These are phyloP conservation scores for Lasioglossum figueresi DNA, from an alignment of 2,888 invertebrate genomes.

Conservation along the genomic window DNA sequence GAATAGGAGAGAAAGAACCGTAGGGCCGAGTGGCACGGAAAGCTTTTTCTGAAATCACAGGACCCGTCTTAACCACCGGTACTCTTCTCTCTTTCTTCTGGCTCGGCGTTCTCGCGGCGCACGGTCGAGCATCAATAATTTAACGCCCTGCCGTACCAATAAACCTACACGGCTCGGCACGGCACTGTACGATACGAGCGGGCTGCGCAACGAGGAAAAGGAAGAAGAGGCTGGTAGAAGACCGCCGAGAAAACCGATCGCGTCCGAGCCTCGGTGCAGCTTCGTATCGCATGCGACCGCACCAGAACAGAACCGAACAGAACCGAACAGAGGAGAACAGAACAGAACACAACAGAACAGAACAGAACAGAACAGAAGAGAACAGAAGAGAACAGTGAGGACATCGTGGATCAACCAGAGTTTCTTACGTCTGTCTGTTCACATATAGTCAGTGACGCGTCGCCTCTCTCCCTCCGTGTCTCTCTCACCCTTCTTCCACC, in stretches of 20 bases:
- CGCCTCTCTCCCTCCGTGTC: slow-evolving; percentile 47
- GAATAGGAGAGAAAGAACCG: slow-evolving; percentile 50
- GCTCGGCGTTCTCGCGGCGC: slow-evolving; percentile 62
- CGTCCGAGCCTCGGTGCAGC: slow-evolving; percentile 5
- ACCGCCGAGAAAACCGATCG: slow-evolving; percentile 49
- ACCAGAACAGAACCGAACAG: slow-evolving; percentile 49
- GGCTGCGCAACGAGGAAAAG: slow-evolving; percentile 36
- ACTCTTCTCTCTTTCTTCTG: slow-evolving; percentile 50
- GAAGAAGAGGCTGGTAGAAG: slow-evolving; percentile 26
- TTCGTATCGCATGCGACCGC: slow-evolving; percentile 54
- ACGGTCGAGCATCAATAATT: slow-evolving; percentile 77
- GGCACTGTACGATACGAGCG: background rate
- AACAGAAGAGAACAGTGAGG: slow-evolving; percentile 42
- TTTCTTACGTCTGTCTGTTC: slow-evolving; percentile 77
- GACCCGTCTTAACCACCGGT: slow-evolving; percentile 59
- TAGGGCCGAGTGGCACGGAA: slow-evolving; percentile 64
- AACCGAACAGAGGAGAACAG: slow-evolving; percentile 15
- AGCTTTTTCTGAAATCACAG: slow-evolving; percentile 76
- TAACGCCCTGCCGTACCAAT: slow-evolving; percentile 77
- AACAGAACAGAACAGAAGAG: background rate
- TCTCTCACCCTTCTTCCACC: slow-evolving; percentile 34
- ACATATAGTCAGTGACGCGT: slow-evolving; percentile 79
- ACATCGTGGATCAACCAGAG: slow-evolving; percentile 74
- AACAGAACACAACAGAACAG: background rate
- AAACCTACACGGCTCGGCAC: slow-evolving; percentile 61